Evolutionary conservation across 2,113 vertebrate genomes (phyloP).

Genomic region (Planiliza haematocheilus): DNA sequence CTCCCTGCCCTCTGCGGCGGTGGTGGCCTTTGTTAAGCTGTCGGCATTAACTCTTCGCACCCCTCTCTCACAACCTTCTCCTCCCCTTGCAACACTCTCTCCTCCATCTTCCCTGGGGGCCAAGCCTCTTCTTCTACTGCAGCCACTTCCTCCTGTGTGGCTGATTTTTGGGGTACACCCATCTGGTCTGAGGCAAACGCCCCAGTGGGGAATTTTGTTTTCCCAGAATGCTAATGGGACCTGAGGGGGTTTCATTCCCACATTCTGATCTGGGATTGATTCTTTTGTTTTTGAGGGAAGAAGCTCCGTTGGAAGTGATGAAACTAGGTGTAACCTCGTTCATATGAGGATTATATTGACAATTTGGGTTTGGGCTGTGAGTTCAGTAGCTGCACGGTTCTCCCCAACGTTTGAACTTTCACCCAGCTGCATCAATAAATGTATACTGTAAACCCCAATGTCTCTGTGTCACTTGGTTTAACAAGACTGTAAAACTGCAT

Average conservation of each 20-base stretch:
- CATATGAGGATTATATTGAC: background rate
- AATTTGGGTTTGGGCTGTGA: conserved; percentile 6
- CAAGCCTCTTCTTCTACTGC: conserved; percentile 40
- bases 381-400: background rate
- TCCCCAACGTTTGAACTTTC: conserved; percentile 53
- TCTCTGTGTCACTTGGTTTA: conserved; percentile 30
- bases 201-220: conserved; percentile 79
- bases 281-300: conserved; percentile 71
- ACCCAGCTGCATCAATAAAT: conserved; percentile 43
- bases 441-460: background rate
- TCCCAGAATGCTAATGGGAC: conserved; percentile 81
- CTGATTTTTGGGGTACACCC: conserved; percentile 66
- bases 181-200: conserved; percentile 70
- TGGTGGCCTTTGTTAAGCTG: conserved; percentile 81
- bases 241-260: conserved; percentile 74
- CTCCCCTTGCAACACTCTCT: conserved; percentile 46
- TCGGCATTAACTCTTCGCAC: conserved; percentile 81
- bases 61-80: conserved; percentile 50
- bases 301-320: conserved; percentile 35
- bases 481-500: conserved; percentile 60
- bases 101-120: conserved; percentile 48
- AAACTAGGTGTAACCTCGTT: conserved; percentile 24
- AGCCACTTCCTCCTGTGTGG: conserved; percentile 54
- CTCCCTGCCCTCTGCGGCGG: conserved; percentile 61
- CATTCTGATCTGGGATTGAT: conserved; percentile 71